These are phyloP conservation scores for Hormaphis cornu DNA, from an alignment of 1,140 invertebrate species.

Conservation along the genomic window DNA sequence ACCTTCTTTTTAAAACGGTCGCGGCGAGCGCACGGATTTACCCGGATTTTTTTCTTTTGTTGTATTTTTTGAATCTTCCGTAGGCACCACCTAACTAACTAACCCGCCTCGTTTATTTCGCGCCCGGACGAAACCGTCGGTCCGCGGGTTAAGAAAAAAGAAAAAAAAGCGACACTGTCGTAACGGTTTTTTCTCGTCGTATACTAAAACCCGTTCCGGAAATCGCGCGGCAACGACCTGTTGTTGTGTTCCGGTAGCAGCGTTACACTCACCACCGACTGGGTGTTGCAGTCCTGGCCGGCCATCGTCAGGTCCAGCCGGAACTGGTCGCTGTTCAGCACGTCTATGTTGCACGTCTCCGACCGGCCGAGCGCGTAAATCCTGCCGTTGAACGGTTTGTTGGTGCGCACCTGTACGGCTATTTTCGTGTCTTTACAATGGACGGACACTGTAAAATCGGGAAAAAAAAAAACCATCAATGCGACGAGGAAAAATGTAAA, in stretches of 20 bases:
- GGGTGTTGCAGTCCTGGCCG: slow-evolving; percentile 88
- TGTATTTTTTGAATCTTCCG: no score
- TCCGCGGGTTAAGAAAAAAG: no score
- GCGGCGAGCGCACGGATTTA: no score
- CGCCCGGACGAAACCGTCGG: no score
- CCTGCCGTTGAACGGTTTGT: slow-evolving; percentile 86
- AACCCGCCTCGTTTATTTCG: no score
- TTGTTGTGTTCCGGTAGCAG: neutral
- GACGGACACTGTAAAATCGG: slow-evolving; percentile 66
- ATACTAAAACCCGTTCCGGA: neutral
- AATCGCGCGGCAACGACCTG: neutral
- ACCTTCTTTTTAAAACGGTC: no score
- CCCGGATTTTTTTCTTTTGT: no score
- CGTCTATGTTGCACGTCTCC: slow-evolving; percentile 89
- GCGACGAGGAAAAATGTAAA: no score
- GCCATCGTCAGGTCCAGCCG: slow-evolving; percentile 82
- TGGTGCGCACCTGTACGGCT: slow-evolving; percentile 81
- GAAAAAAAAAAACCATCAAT: neutral
- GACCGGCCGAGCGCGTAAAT: slow-evolving; percentile 87
- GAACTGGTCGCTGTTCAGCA: slow-evolving; percentile 84
- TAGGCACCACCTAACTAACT: no score
- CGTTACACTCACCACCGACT: slow-evolving; percentile 64
- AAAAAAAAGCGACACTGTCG: no score
- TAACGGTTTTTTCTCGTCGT: no score
- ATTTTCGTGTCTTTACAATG: slow-evolving; percentile 91